Percentiles rank a stretch among this genome's conserved stretches.
phyloP scores from a whole-genome alignment of 1,140 invertebrate genomes.

The Bombus consobrinus region DNA sequence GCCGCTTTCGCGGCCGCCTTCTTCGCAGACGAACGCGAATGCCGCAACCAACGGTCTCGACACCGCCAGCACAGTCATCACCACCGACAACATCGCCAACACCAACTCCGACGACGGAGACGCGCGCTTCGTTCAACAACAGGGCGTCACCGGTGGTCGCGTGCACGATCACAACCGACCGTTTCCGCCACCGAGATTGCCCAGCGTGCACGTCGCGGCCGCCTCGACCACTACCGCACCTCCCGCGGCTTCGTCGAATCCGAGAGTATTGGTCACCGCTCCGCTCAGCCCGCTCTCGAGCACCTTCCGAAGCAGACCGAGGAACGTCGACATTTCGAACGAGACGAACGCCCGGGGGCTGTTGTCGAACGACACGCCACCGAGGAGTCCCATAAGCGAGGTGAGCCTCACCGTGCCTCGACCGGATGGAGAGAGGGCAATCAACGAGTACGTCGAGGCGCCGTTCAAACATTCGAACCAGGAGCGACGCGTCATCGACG shows the following conservation, averaged over 20 bases:
- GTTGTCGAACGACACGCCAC: slow-evolving; percentile 48
- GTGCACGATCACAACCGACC: slow-evolving; percentile 78
- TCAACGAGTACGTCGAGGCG: slow-evolving; percentile 94
- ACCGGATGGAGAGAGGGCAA: slow-evolving; percentile 89
- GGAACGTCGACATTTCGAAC: slow-evolving; percentile 46
- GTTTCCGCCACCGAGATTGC: slow-evolving; percentile 56
- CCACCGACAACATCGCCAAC: neutral
- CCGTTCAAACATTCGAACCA: slow-evolving; percentile 83
- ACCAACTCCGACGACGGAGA: slow-evolving; percentile 38
- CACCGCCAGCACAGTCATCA: neutral
- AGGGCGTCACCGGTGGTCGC: slow-evolving; percentile 32
- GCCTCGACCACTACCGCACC: slow-evolving; percentile 65
- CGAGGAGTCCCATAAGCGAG: slow-evolving; percentile 72
- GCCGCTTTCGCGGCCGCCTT: slow-evolving; percentile 79
- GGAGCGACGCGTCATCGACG: slow-evolving; percentile 54
- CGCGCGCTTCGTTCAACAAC: slow-evolving; percentile 59
- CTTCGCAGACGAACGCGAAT: slow-evolving; percentile 55
- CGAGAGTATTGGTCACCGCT: slow-evolving; percentile 75
- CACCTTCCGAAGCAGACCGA: slow-evolving; percentile 68
- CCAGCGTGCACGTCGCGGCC: slow-evolving; percentile 64
- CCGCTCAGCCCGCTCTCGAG: slow-evolving; percentile 75
- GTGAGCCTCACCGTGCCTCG: slow-evolving; percentile 89
- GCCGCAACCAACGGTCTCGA: neutral
- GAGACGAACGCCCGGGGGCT: slow-evolving; percentile 43
- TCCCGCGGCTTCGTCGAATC: slow-evolving; percentile 51